Percentiles rank a stretch among this genome's conserved stretches.
These are phyloP conservation scores for Clepsis dumicolana DNA, from an alignment of 2,888 invertebrate genomes.

Conservation along the genomic window DNA sequence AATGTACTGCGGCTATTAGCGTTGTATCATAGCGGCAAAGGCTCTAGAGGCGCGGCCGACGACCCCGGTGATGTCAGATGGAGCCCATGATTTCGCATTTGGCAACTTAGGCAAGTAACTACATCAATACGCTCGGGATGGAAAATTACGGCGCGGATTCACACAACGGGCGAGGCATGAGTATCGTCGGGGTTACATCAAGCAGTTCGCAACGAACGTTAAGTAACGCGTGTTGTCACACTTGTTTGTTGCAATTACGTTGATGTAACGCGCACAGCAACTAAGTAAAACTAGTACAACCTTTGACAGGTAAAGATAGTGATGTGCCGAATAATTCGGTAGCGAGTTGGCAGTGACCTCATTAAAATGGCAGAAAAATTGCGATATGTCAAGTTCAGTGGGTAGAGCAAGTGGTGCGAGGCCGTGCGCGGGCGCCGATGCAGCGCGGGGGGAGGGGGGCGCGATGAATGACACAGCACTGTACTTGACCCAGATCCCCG, in stretches of 20 bases:
- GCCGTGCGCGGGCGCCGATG: conserved; percentile 66
- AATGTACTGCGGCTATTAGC: conserved; percentile 81
- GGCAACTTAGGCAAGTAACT: conserved; percentile 47
- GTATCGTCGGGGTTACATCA: conserved; percentile 68
- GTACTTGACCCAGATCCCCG: conserved; percentile 84
- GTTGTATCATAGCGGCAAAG: conserved; percentile 72
- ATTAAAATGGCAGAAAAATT: conserved; percentile 69
- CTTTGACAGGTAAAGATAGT: conserved; percentile 23
- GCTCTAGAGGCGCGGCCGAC: conserved; percentile 68
- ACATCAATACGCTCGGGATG: conserved; percentile 65
- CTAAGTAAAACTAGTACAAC: conserved; percentile 39
- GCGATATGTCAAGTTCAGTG: conserved; percentile 82
- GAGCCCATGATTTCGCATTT: conserved; percentile 60
- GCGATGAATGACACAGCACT: conserved; percentile 85
- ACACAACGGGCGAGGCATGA: conserved; percentile 52
- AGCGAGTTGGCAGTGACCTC: conserved; percentile 53
- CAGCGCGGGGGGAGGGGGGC: conserved; percentile 62
- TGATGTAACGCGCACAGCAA: conserved; percentile 64
- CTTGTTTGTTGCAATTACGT: conserved; percentile 74
- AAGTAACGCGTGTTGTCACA: conserved; percentile 81
- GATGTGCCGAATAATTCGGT: conserved; percentile 25
- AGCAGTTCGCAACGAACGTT: conserved; percentile 69
- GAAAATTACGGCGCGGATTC: conserved; percentile 62
- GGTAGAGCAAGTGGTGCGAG: conserved; percentile 60
- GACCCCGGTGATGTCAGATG: conserved; percentile 73